Percentiles rank a stretch among this genome's conserved stretches.
These are phyloP conservation scores for Nycticryphes semicollaris DNA, from an alignment of 2,113 vertebrate species.

Conservation along the genomic window DNA sequence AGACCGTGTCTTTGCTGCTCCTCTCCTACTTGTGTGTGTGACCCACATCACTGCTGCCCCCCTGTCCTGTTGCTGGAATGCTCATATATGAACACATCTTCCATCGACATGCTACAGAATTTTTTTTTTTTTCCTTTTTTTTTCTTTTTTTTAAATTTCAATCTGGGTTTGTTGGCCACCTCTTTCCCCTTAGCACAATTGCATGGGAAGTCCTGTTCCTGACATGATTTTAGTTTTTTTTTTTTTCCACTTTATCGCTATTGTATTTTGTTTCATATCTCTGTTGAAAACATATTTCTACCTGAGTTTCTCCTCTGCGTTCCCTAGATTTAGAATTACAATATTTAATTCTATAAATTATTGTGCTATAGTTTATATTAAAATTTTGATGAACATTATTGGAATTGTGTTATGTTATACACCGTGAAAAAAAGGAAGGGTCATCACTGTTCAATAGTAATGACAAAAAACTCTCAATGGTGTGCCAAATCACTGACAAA, in stretches of 20 bases:
- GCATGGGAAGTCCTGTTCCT: neutral
- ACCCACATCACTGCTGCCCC: neutral
- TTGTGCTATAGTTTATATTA: neutral
- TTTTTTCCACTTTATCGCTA: neutral
- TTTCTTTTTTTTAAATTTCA: neutral
- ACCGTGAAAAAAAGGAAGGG: neutral
- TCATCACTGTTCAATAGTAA: neutral
- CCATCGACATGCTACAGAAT: neutral
- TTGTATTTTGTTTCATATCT: neutral
- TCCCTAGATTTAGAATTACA: neutral
- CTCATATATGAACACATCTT: neutral
- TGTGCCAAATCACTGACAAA: neutral
- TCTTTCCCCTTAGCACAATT: neutral
- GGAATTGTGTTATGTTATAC: neutral
- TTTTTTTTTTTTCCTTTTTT: neutral
- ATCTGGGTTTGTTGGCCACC: neutral
- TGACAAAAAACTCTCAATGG: neutral
- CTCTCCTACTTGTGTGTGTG: rapidly evolving
- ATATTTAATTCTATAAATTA: neutral
- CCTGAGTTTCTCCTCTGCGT: neutral
- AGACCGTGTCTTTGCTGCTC: rapidly evolving
- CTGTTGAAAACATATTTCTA: neutral
- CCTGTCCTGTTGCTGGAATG: neutral
- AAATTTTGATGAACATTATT: neutral
- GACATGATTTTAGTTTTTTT: neutral